phyloP scores from a whole-genome alignment of 2,113 vertebrate genomes.

The Clarias gariepinus region DNA sequence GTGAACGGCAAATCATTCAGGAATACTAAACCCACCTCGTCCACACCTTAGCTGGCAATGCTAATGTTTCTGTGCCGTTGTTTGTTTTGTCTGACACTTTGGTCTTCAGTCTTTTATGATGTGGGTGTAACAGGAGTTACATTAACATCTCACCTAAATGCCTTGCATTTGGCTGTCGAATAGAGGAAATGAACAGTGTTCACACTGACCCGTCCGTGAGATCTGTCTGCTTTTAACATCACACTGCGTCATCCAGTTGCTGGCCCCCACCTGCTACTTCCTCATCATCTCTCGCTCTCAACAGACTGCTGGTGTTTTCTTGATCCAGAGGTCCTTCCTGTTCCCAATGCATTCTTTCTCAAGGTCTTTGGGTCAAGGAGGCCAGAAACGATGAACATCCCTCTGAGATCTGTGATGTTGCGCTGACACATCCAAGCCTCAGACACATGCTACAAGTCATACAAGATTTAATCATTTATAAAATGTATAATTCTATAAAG shows the following conservation, averaged over 20 bases:
- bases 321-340: conserved; percentile 38
- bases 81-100: conserved; percentile 48
- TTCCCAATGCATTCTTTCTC: conserved; percentile 16
- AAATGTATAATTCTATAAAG: not conserved
- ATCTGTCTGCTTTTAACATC: not conserved
- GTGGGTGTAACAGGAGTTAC: conserved; percentile 14
- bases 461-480: too few species aligned
- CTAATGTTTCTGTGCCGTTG: conserved; percentile 35
- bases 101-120: conserved; percentile 9
- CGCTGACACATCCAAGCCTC: not conserved
- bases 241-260: not conserved
- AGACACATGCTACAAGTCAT: not conserved
- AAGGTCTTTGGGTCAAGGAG: not conserved
- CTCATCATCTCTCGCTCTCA: conserved; percentile 22
- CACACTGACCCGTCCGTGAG: not conserved
- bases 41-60: conserved; percentile 45
- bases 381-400: not conserved
- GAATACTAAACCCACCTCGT: conserved; percentile 54
- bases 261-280: conserved; percentile 1
- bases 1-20: conserved; percentile 31
- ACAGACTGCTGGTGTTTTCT: conserved; percentile 34
- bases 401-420: not conserved
- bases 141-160: conserved; percentile 9
- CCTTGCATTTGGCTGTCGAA: conserved; percentile 13
- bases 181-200: conserved; percentile 11